Base-by-base conservation (phyloP, 2,888 invertebrate species). In the Teleiodes luculella region DNA sequence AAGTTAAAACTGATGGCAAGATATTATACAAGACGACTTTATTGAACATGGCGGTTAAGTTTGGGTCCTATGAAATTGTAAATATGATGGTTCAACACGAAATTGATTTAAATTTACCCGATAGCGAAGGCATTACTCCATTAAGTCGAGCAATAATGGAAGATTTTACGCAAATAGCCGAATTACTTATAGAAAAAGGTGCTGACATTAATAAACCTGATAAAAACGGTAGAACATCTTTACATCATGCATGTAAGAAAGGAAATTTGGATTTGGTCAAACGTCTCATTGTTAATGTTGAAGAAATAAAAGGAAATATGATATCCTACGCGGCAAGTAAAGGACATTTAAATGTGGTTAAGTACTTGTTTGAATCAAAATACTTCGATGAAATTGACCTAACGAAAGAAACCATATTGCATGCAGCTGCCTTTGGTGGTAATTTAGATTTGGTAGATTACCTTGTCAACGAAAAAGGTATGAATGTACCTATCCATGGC, bases 311-410 rank as follows among this genome's bases (percentile, higher is more conserved):
- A 16, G 2, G 5, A 7, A 47, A 37, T 39, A 7, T 30, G 1
- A 1, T 53, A 35, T 11, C 8, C n/a, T 13, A 31, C 20, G 41
- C 48, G 2, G 33, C 48, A 14, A 11, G 8, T 3, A 49, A 39
- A 5, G 48, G 48, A 11, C 20, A 43, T 43, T 18, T 49, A 14
- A n/a, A 48, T 18, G 13, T 49, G 13, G 41, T 54, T 0, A 49
- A 49, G 28, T 54, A 43, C 33, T 28, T 54, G 3, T 24, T 54
- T n/a, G 49, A 36, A 35, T 33, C 35, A 10, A 54, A 45, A 36
- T 3, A 28, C n/a, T 8, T 33, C n/a, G 18, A 14, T 11, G 10
- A 10, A 16, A 33, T 5, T 11, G 20, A 48, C 18, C 7, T 10
- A 10, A 4, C 14, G 10, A 48, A 46, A 31, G 30, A 18, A 18